These are phyloP conservation scores for Flexamia atlantica DNA, from an alignment of 2,888 invertebrate species.

Conservation along the genomic window DNA sequence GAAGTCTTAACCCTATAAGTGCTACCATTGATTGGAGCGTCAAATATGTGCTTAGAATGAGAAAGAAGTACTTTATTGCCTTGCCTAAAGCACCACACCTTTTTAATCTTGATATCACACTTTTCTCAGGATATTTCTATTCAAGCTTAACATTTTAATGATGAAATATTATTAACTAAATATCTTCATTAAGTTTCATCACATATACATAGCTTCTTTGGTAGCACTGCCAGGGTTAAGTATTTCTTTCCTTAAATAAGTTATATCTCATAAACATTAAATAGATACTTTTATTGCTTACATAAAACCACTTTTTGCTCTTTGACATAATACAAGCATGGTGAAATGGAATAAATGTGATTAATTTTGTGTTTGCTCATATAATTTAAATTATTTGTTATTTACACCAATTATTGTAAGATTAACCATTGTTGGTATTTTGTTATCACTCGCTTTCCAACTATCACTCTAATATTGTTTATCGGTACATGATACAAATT, in stretches of 20 bases:
- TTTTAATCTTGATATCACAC: no score
- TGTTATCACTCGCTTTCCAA: slow-evolving; percentile 51
- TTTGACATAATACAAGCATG: background rate
- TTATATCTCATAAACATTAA: background rate
- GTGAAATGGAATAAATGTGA: background rate
- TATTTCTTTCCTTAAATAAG: background rate
- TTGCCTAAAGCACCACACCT: no score
- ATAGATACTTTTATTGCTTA: background rate
- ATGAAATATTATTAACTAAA: background rate
- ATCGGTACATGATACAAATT: slow-evolving; percentile 39
- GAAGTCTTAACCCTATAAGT: no score
- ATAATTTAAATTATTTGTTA: slow-evolving; percentile 18
- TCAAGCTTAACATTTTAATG: background rate
- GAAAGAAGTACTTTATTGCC: no score
- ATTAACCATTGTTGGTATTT: slow-evolving; percentile 43
- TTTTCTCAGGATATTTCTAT: background rate
- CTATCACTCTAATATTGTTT: slow-evolving; percentile 50
- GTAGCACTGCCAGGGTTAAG: background rate
- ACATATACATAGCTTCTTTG: no score
- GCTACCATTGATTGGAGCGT: no score
- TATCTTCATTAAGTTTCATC: background rate
- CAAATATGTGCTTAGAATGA: no score
- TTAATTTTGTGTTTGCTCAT: slow-evolving; percentile 6
- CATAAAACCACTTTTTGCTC: background rate
- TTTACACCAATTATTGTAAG: slow-evolving; percentile 19